Conservation (phyloP, 1,140 invertebrate genomes). For the Drosophila obscura region DNA sequence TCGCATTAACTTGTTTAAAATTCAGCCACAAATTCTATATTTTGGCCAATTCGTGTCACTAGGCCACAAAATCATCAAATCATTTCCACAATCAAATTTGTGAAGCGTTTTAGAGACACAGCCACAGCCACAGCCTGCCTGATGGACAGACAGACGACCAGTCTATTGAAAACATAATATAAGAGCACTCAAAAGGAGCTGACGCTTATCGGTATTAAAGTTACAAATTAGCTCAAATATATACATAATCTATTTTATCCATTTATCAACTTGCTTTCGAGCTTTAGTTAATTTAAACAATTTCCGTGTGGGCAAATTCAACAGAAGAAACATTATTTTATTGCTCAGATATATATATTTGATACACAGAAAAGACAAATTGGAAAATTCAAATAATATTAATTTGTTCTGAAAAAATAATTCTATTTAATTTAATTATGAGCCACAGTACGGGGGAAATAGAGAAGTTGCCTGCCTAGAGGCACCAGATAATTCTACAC, state of each 20-base stretch:
- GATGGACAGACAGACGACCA: not conserved
- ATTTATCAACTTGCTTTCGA: not conserved
- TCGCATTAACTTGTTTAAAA: constrained; percentile 71
- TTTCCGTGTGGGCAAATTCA: no score
- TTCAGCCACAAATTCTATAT: constrained; percentile 60
- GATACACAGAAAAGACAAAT: no score
- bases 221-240: not conserved
- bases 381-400: no score
- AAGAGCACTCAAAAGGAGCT: not conserved
- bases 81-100: constrained; percentile 55
- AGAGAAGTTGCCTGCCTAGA: no score
- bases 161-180: not conserved
- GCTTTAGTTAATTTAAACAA: no score
- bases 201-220: not conserved
- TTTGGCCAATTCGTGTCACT: constrained; percentile 43
- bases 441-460: no score
- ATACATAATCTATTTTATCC: not conserved
- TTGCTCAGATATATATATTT: no score
- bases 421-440: no score
- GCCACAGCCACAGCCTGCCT: not conserved
- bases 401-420: no score
- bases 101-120: constrained; percentile 39
- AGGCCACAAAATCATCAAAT: constrained; percentile 52
- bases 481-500: no score
- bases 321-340: no score